Evolutionary conservation across 1,140 invertebrate species (phyloP), one percentile per base, ranked within the genome.

Genomic region (Bombus difficillimus): DNA sequence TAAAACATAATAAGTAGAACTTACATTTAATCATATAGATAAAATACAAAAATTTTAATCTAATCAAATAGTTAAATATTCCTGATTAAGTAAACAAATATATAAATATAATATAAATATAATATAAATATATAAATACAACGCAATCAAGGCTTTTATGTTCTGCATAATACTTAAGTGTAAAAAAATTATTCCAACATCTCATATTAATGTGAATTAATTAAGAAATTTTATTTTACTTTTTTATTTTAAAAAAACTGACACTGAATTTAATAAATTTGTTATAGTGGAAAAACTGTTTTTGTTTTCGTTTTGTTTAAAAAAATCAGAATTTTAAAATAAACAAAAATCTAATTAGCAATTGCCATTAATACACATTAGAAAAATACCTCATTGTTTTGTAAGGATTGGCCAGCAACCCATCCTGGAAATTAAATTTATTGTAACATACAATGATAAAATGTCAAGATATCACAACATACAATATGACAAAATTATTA

Each of bases 381-480:
- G 81, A 90, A 90, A 91, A 89, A 88, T 88, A 89, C 73, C 73
- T 86, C 74, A 80, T 15, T 80, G 59, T 72, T 82, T 89, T 85
- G 57, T 76, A 41, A 71, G 71, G 80, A 88, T 90, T 73, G 83
- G 53, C 89, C 89, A 90, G 89, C 89, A 88, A 90, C 69, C 89
- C 83, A 32, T 72, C 5, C 13, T 77, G 39, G 18, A 81, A 88
- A 90, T 1, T 83, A 81, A 78, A 81, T 87, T 62, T 74, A 80
- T 72, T 37, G 25, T 86, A 87, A 87, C 47, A 79, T 85, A 85
- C 43, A 59, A 81, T 75, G n/a, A 37, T 77, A n/a, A 73, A 43
- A 68, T 76, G 57, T 85, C 0, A 85, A 84, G 68, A 81, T 85
- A 85, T 81, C 57, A 85, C 77, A 85, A 81, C 43, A 41, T 47